Evolutionary conservation across 2,888 invertebrate species (phyloP), one percentile per base, ranked within the genome.

Genomic region (Thymelicus sylvestris): DNA sequence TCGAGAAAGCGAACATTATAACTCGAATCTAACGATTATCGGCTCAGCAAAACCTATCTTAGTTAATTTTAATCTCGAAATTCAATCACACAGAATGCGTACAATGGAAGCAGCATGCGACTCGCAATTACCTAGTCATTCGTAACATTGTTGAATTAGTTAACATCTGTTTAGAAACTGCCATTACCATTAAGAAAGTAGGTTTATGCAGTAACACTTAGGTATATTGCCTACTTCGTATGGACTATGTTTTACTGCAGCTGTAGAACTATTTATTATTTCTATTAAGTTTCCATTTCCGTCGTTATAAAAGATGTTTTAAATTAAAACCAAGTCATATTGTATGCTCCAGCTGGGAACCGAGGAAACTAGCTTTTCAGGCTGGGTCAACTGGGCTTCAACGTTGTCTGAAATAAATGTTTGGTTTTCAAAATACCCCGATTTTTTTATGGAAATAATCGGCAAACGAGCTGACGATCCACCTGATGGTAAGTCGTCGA

Each of bases 121-220:
- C 39, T 47, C 10, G 44, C 57, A 73, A 74, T 74, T 74, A 74
- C 70, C 72, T 73, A 69, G 65, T 67, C 73, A 74, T 65, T 75
- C 67, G 74, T 72, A 75, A 73, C 73, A 71, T 61, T 66, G 65
- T 70, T 72, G 75, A 73, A 77, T 77, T 74, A 74, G 63, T 75
- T 76, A 76, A 73, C 74, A 73, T 74, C 70, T 68, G 55, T 73
- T 74, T 76, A 76, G 77, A 77, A 77, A 76, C 73, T 67, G 55
- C 63, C 48, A 69, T 69, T 64, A 64, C 48, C 69, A 69, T 69
- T 68, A 69, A 57, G 69, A 64, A 69, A 69, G 69, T 69, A 69
- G 64, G 57, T 64, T 64, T 59, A 39, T 69, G 31, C 68, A 69
- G 48, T 69, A 69, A 68, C 52, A 69, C 44, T 31, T 61, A n/a